Conservation (phyloP, 1,140 invertebrate genomes). For the Lysiphlebus fabarum region DNA sequence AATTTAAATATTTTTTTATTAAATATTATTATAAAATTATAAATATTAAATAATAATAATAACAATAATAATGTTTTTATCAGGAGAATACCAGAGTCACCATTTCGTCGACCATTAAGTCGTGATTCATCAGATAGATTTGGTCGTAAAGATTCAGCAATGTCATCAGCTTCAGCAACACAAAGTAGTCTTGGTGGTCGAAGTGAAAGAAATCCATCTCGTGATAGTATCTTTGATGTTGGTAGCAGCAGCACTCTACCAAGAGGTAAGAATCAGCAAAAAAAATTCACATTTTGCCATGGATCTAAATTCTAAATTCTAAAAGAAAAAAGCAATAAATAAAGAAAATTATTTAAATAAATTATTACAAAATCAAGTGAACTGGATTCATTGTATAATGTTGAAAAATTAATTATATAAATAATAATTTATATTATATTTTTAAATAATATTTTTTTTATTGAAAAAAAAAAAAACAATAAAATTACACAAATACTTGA, state of each 20-base stretch:
- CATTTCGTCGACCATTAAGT: conserved; percentile 45
- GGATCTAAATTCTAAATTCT: conserved; percentile 25
- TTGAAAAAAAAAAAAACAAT: conserved; percentile 18
- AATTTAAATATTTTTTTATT: conserved; percentile 5
- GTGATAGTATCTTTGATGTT: conserved; percentile 47
- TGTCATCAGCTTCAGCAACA: conserved; percentile 32
- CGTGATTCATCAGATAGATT: conserved; percentile 43
- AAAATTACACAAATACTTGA: conserved; percentile 26
- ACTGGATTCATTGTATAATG: conserved; percentile 18
- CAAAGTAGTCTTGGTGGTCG: conserved; percentile 36
- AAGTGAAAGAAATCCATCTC: conserved; percentile 32
- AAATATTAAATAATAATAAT: conserved; percentile 1
- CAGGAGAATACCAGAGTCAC: conserved; percentile 48
- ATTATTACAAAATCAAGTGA: conserved; percentile 1
- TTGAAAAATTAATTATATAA: conserved; percentile 11
- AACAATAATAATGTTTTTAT: conserved; percentile 15
- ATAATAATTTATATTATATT: background rate
- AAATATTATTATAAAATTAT: conserved; percentile 6
- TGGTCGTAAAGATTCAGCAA: conserved; percentile 37
- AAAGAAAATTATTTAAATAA: background rate
- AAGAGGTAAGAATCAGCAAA: conserved; percentile 56
- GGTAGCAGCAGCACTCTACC: conserved; percentile 58
- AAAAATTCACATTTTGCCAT: conserved; percentile 30
- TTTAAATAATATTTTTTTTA: background rate
- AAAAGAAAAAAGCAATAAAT: conserved; percentile 13